Evolutionary conservation across 2,888 invertebrate species (phyloP), one percentile per base, ranked within the genome.

Genomic region (Polymixis lichenea): DNA sequence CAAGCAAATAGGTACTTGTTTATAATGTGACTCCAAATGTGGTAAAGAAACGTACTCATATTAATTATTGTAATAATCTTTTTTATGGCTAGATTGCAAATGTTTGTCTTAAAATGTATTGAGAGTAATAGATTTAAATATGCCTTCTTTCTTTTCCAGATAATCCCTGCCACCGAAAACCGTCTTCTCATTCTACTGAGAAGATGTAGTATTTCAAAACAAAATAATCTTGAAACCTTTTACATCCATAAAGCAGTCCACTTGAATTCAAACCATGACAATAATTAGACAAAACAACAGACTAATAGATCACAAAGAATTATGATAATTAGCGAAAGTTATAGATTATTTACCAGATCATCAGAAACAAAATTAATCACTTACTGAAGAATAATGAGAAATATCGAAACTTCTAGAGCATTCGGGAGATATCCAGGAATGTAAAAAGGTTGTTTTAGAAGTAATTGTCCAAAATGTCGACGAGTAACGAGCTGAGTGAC

Each of bases 401-500:
- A 56, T 28, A 70, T 38, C 11, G 43, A 68, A 74, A 43, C 8
- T 55, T 71, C 77, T 81, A 71, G 61, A 83, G 17, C 32, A 68
- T 72, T 66, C 17, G 25, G 53, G 56, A 65, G 66, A 28, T 68
- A 61, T 68, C 6, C 56, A 61, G 72, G 62, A 77, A 69, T 71
- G 71, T 72, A 49, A 85, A 67, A 60, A 75, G 64, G 64, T 77
- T 72, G 77, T 53, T 61, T 51, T 55, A 55, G 19, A 72, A 83
- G 46, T 28, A 28, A 65, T 65, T 46, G 49, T 58, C n/a, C 64
- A 94, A 90, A 71, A 96, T 96, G 96, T 94, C 96, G 53, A 91
- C 95, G 55, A 93, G 92, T 75, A 95, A 95, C 82, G 96, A 96
- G 69, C 78, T 95, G 61, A 93, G 92, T 73, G 96, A 95, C 6